Base-by-base conservation (phyloP, 53 echinoderm and acorn worm species). In the Paelopatides confundens region DNA sequence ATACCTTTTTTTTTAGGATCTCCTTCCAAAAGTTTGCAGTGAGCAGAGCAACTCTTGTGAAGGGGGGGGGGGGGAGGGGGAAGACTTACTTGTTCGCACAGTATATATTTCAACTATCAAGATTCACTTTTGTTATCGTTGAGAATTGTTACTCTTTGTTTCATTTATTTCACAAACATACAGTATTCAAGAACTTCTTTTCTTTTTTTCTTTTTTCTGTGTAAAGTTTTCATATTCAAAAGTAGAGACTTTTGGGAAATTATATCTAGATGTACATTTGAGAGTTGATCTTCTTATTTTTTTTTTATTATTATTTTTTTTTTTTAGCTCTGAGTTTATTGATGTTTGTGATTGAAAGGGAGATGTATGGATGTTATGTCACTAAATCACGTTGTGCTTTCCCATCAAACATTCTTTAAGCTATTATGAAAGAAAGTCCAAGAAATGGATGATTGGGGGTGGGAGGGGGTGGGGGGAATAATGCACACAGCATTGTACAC, bases 201-300 rank as follows among this genome's bases (percentile, higher is more conserved):
- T 58, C n/a, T 58, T 58, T 58, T 58, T 58, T 58, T 58, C 24
- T 71, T 46, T 74, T 74, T 74, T 39, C 74, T 74, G 39, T 74
- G 74, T 74, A 74, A 74, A 74, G 74, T 74, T 74, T 74, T 74
- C 74, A 39, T 46, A 74, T 74, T 39, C 74, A 74, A 29, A 74
- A 74, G 46, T 37, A 18, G 34, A 74, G 23, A 74, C 40, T 43
- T 69, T 69, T 39, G 74, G 40, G 46, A 74, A 43, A 74, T 74
- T 74, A 74, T 74, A 74, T 74, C 40, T 74, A 74, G 74, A 74
- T 74, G 74, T 74, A 74, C 35, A 74, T 43, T 43, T 39, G 46
- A 46, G 46, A 74, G 71, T 10, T 31, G 46, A 71, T 68, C 21
- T 35, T 31, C 17, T 35, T 30, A 18, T 18, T 18, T 68, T 68